These are phyloP conservation scores for Aphis craccivora DNA, from an alignment of 1,140 invertebrate genomes.

Conservation along the genomic window DNA sequence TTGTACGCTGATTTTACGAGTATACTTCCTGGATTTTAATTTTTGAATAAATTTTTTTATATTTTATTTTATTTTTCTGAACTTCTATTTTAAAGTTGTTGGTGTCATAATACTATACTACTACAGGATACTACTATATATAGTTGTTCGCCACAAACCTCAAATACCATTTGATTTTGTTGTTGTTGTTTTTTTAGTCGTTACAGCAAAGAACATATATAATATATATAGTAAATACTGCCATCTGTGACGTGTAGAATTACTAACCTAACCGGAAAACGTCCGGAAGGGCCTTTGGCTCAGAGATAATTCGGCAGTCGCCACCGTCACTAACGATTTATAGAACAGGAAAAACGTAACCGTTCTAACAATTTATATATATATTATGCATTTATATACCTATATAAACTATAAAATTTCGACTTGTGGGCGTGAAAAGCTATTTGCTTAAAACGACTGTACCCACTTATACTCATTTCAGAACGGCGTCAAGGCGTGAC, in stretches of 20 bases:
- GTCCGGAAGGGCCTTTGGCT: constrained; percentile 10
- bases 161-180: neutral
- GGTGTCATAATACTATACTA: neutral
- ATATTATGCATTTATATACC: neutral
- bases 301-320: constrained; percentile 2
- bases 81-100: neutral
- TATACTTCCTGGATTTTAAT: neutral
- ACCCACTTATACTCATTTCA: neutral
- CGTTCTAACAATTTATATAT: neutral
- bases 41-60: neutral
- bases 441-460: constrained; percentile 7
- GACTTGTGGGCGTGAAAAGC: neutral
- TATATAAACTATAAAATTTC: neutral
- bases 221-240: neutral
- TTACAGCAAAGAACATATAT: neutral
- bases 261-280: constrained; percentile 7
- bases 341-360: neutral
- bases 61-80: neutral
- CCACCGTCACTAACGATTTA: neutral
- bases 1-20: neutral
- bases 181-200: neutral
- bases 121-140: neutral
- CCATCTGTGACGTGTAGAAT: neutral
- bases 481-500: neutral
- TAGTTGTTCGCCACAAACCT: neutral